These are phyloP conservation scores for Pitta sordida DNA, from an alignment of 2,113 vertebrate species.

Conservation along the genomic window DNA sequence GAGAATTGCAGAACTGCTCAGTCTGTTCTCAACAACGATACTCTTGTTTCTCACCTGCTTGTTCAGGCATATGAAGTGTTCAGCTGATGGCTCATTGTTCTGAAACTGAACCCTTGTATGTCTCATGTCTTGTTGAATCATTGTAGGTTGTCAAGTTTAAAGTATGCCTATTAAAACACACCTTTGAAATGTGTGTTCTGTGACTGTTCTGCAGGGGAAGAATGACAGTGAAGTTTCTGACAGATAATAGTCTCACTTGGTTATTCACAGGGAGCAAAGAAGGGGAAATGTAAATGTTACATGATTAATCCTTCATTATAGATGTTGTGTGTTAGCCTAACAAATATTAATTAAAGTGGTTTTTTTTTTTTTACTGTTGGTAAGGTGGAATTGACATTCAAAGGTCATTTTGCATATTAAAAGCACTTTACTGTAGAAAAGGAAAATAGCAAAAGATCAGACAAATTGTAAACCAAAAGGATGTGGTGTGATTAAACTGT, in stretches of 20 bases:
- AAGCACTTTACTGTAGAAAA: neutral
- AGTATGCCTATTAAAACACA: neutral
- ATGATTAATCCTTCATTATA: neutral
- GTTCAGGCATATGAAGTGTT: neutral
- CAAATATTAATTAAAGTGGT: neutral
- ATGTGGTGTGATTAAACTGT: neutral
- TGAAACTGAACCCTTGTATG: neutral
- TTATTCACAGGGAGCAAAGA: neutral
- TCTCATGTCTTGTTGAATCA: neutral
- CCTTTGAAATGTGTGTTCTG: neutral
- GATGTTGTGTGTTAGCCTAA: neutral
- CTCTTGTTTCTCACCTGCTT: neutral
- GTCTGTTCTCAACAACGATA: neutral
- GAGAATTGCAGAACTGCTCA: neutral
- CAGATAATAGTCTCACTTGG: neutral
- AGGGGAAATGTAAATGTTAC: neutral
- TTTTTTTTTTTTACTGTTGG: neutral
- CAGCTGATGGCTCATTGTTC: neutral
- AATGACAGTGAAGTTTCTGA: neutral
- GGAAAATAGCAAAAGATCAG: neutral
- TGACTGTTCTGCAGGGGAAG: neutral
- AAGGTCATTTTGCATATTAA: neutral
- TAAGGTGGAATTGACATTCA: neutral
- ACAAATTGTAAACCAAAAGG: neutral
- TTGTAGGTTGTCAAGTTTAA: neutral